Conservation (phyloP, 2,113 vertebrate species). For the Todiramphus chloris region DNA sequence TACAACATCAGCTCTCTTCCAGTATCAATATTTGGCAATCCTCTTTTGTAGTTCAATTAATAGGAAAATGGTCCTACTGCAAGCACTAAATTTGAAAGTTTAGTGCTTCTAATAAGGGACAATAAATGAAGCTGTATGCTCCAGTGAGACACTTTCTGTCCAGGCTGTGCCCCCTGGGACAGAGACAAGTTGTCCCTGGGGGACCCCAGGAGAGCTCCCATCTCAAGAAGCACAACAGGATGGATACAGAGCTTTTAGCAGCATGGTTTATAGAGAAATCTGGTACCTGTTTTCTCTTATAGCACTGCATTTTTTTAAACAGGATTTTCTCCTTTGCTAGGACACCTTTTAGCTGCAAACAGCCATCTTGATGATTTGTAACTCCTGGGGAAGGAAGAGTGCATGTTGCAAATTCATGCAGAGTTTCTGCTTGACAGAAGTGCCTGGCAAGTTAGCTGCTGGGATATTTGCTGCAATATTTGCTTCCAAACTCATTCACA, state of each 20-base stretch:
- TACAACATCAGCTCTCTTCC: neutral
- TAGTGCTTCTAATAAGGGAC: neutral
- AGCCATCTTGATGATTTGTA: neutral
- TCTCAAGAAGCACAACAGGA: neutral
- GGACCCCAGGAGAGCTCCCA: accelerated
- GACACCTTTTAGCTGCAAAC: neutral
- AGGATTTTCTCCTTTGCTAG: neutral
- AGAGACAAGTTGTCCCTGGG: too few relatives aligned
- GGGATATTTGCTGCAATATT: neutral
- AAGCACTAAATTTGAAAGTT: neutral
- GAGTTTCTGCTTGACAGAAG: neutral
- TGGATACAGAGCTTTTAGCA: neutral
- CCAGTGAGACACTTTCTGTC: neutral
- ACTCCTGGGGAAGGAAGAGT: accelerated
- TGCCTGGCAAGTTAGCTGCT: accelerated
- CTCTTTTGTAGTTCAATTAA: neutral
- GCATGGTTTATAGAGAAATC: neutral
- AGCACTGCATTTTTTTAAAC: neutral
- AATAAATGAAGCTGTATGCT: neutral
- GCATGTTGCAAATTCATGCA: neutral
- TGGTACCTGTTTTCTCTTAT: neutral
- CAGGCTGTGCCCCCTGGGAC: accelerated
- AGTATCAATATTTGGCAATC: slow-evolving; percentile 17
- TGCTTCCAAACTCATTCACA: neutral
- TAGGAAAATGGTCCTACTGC: neutral